These are phyloP conservation scores for Thomomys bottae DNA, from an alignment of 2,113 vertebrate genomes.

Conservation along the genomic window DNA sequence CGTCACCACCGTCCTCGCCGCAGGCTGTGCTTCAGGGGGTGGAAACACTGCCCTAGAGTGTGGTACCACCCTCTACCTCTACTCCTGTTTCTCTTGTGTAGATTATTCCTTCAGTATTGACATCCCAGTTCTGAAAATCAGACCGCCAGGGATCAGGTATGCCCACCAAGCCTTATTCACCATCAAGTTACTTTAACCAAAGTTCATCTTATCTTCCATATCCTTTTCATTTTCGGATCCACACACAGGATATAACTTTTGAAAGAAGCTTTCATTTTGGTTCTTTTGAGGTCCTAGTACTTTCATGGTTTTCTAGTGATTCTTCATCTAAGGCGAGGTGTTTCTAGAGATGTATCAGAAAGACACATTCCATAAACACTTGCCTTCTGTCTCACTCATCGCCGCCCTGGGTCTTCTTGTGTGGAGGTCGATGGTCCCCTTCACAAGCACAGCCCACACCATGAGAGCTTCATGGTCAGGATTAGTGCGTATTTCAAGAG, in stretches of 20 bases:
- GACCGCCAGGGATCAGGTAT: slow-evolving; percentile 82
- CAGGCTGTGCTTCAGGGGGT: slow-evolving; percentile 69
- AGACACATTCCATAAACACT: slow-evolving; percentile 41
- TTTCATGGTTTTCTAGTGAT: slow-evolving; percentile 74
- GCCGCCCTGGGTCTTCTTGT: slow-evolving; percentile 69
- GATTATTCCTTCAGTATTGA: slow-evolving; percentile 83
- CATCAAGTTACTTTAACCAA: slow-evolving; percentile 80
- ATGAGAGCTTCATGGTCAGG: neutral
- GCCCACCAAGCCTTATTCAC: slow-evolving; percentile 80
- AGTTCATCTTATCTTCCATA: slow-evolving; percentile 80
- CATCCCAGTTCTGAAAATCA: slow-evolving; percentile 83
- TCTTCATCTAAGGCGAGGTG: slow-evolving; percentile 72
- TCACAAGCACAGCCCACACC: slow-evolving; percentile 31
- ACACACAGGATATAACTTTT: slow-evolving; percentile 72
- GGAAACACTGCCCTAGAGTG: slow-evolving; percentile 74
- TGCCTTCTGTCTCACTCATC: slow-evolving; percentile 56
- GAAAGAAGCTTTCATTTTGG: slow-evolving; percentile 78
- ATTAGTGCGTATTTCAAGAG: neutral
- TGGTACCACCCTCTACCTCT: slow-evolving; percentile 81
- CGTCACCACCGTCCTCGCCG: slow-evolving; percentile 55
- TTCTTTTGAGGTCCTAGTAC: slow-evolving; percentile 79
- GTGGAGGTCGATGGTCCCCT: slow-evolving; percentile 40
- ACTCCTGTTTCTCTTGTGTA: slow-evolving; percentile 83
- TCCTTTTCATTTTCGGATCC: slow-evolving; percentile 81
- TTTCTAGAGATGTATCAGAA: slow-evolving; percentile 67